Evolutionary conservation across 1,140 invertebrate species (phyloP), one percentile per base, ranked within the genome.

Genomic region (Ceratina australensis): DNA sequence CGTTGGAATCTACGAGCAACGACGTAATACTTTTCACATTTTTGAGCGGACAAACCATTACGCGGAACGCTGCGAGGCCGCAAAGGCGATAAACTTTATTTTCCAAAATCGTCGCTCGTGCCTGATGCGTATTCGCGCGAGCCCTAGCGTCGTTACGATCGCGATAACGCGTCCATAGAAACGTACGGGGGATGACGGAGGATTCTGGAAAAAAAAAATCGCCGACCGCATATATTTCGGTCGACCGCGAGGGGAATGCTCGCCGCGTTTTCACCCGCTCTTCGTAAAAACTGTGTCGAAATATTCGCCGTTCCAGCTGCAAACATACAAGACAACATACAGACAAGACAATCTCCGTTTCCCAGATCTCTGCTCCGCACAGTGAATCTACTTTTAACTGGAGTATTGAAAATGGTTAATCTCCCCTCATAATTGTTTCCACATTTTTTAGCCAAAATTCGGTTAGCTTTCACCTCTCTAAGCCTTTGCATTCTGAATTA

Each of bases 81-180:
- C 81, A 65, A 84, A 85, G 83, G 75, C 82, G 83, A 84, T 84
- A 85, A 85, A 85, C 82, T 85, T 85, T 85, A 85, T 84, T 85
- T 85, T 85, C 64, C 79, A 84, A 84, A 85, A 84, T 85, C 83
- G 83, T 76, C 75, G 67, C 42, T 74, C 52, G 20, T 66, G 74
- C 67, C 79, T 66, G 78, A 85, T 72, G 73, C 79, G 81, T 72
- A 50, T 24, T 56, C 68, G 49, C 72, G 20, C 49, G 26, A 65
- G 67, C 49, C 54, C 56, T 28, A 33, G 33, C 56, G 75, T 57
- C 72, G 75, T 84, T 80, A 84, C 83, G 83, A 85, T 84, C 83
- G 83, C 74, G 83, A 85, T 85, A 85, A 85, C 72, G 72, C 79
- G 47, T 80, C 79, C 82, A 72, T 85, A 84, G 82, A 81, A 84